Evolutionary conservation across 2,113 vertebrate genomes (phyloP), one percentile per base, ranked within the genome.

Genomic region (Siniperca chuatsi): DNA sequence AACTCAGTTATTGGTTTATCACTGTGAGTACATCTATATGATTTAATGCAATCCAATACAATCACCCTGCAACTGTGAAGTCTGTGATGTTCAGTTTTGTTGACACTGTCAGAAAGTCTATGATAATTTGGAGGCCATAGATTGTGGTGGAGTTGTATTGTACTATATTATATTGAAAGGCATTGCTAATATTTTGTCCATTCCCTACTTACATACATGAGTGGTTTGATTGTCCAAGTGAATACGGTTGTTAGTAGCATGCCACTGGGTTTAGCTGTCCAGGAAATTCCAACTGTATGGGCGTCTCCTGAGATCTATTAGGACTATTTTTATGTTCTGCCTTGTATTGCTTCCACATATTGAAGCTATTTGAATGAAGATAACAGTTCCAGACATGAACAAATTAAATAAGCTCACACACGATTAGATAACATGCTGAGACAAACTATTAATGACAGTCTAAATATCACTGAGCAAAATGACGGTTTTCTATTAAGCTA

Each of bases 231-330:
- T 57, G 10, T 55, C 20, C 5, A 23, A 58, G 10, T 52, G 21
- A 46, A 67, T 3, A 7, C 1, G 33, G 40, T 18, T 67, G 6
- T 69, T 46, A 42, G 13, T 10, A 68, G 29, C 42, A 33, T 69
- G 25, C 50, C 35, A 37, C 46, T 42, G 29, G 13, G 7, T 73
- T 74, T 86, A 92, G 84, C 90, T 88, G 85, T 88, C 42, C 75
- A 80, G 67, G 67, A 90, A 83, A 86, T 86, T 84, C 75, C 29
- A 84, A 57, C 33, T 68, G 11, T 13, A 42, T 75, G n/a, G 37
- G 21, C 0, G 13, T 71, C 82, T 75, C 67, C 25, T 16, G 77
- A 64, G 81, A 80, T 80, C 25, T 69, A 29, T 85, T 35, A 2
- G 40, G 11, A 50, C 60, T 86, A 83, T 88, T 80, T 88, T 69